These are phyloP conservation scores for Diabrotica virgifera DNA, from an alignment of 1,140 invertebrate genomes.

Conservation along the genomic window DNA sequence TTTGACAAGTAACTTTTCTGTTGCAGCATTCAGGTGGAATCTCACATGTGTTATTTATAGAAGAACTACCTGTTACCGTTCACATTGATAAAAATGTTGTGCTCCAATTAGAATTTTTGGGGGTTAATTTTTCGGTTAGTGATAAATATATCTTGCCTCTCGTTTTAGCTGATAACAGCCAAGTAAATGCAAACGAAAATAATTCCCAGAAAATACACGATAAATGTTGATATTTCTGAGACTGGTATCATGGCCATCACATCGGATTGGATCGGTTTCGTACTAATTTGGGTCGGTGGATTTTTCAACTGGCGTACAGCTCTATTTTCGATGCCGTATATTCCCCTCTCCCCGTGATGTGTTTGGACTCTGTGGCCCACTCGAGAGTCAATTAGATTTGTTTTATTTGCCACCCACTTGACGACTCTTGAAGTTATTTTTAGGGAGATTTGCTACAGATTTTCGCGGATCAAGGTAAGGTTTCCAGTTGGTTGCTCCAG, in stretches of 20 bases:
- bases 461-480: slow-evolving; percentile 2
- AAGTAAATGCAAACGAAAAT: slow-evolving; percentile 27
- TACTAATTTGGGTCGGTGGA: slow-evolving; percentile 27
- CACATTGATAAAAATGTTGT: not conserved
- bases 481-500: not conserved
- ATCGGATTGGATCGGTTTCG: slow-evolving; percentile 17
- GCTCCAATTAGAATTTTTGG: not conserved
- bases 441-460: not conserved
- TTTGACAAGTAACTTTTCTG: not conserved
- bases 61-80: not conserved
- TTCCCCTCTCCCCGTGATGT: not conserved
- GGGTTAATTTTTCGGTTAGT: not conserved
- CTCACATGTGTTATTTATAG: not conserved
- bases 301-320: slow-evolving; percentile 12
- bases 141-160: slow-evolving; percentile 16
- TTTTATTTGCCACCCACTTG: not conserved
- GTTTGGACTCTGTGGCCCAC: not conserved
- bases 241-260: slow-evolving; percentile 10
- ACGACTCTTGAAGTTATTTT: slow-evolving; percentile 3
- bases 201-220: slow-evolving; percentile 28
- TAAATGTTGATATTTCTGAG: slow-evolving; percentile 23
- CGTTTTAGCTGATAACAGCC: slow-evolving; percentile 24
- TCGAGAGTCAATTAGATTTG: not conserved
- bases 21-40: not conserved
- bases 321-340: slow-evolving; percentile 14